Percentiles rank a stretch among this genome's conserved stretches.
phyloP scores from a whole-genome alignment of 2,797 vertebrate genomes.

The Pygocentrus nattereri region DNA sequence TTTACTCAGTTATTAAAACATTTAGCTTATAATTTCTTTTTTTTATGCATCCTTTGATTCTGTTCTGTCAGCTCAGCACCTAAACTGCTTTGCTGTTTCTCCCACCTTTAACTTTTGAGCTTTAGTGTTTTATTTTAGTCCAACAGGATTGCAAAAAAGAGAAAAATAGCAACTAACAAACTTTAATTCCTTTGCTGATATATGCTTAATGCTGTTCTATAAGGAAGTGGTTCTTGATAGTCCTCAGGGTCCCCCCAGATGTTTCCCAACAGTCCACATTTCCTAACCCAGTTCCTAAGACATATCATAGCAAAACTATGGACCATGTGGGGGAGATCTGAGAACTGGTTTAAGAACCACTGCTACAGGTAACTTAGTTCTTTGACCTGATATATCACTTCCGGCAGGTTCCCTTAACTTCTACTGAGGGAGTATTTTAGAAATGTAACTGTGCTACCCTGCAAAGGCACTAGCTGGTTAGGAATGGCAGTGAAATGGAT shows the following conservation, averaged over 20 bases:
- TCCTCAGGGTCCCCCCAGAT: no score
- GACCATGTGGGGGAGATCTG: no score
- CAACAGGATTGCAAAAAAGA: neutral
- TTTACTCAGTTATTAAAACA: neutral
- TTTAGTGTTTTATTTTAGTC: neutral
- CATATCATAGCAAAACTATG: no score
- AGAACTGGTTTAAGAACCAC: neutral
- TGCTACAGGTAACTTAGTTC: neutral
- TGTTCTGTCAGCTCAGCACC: neutral
- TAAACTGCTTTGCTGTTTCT: neutral
- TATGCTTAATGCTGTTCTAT: neutral
- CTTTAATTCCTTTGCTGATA: neutral
- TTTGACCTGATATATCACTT: neutral
- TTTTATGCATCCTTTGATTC: neutral
- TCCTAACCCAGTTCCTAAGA: no score
- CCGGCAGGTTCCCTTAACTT: neutral
- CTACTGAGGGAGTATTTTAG: neutral
- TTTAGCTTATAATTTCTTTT: neutral
- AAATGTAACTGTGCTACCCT: neutral
- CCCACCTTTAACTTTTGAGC: neutral
- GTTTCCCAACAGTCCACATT: no score
- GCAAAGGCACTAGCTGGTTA: neutral
- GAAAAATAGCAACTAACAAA: neutral
- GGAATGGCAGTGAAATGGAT: slow-evolving; percentile 70
- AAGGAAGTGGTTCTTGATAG: no score